Evolutionary conservation across 2,888 invertebrate species (phyloP), one percentile per base, ranked within the genome.

Genomic region (Andrena fulva): DNA sequence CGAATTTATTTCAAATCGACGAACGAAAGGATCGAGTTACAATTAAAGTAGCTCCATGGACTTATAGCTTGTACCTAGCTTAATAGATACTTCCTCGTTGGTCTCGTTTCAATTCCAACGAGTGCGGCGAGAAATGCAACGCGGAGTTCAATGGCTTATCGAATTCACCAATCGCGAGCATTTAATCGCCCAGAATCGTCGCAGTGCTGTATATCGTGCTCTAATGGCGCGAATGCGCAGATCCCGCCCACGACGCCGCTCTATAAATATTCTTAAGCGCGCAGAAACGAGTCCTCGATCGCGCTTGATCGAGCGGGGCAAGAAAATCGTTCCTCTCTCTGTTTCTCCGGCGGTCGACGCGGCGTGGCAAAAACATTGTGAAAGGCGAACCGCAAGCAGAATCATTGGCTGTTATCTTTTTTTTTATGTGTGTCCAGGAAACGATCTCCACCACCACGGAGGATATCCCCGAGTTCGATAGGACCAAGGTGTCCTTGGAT

Each of bases 401-500:
- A 52, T 75, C 76, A 74, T 68, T 62, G 64, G 69, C 16, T 77
- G 4, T 67, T 42, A 42, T 42, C 16, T 62, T 50, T 31, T 24
- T 7, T 31, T 73, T 64, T 83, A 2, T 85, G 24, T 87, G 31
- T 88, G 82, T 85, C 70, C 85, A 91, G 91, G 86, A 42, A 69
- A 60, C 81, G 31, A 89, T 90, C n/a, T 87, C 91, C 6, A 93
- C 94, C n/a, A 94, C 94, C 20, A 92, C 94, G 8, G 94, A 94
- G 82, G 94, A 95, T 79, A 94, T 94, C 8, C 94, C 95, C 0
- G 94, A 94, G 76, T 95, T 95, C 85, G 94, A 95, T 82, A 93
- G 95, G 67, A 92, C 85, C 35, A 94, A 90, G 74, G 96, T 96
- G 84, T 95, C 96, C 90, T 94, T 97, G 92, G 96, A 96, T 87